Conservation (phyloP, 2,797 vertebrate species). For the Myoxocephalus aenaeus region DNA sequence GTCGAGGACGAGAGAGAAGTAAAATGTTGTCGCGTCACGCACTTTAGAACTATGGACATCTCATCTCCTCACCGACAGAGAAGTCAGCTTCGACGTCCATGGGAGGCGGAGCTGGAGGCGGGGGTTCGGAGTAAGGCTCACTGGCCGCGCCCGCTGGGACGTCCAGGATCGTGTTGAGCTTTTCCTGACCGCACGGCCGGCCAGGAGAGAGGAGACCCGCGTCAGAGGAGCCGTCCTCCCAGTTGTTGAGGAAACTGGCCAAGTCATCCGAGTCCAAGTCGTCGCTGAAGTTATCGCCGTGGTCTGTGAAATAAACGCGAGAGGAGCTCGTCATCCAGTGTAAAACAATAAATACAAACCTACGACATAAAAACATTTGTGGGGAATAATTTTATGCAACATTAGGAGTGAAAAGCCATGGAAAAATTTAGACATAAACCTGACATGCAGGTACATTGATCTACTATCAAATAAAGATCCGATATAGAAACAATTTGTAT, state of each 20-base stretch:
- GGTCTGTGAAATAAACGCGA: slow-evolving; percentile 81
- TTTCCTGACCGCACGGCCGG: slow-evolving; percentile 35
- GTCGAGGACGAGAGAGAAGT: not conserved
- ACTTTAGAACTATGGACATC: not conserved
- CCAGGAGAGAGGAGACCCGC: slow-evolving; percentile 78
- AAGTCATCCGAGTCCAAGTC: slow-evolving; percentile 93
- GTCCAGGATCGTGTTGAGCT: slow-evolving; percentile 45
- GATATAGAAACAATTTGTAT: too few relatives aligned
- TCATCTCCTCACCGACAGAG: slow-evolving; percentile 85
- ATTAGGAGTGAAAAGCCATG: not conserved
- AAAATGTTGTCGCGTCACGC: not conserved
- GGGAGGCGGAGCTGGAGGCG: slow-evolving; percentile 51
- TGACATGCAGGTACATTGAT: too few relatives aligned
- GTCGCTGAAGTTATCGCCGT: slow-evolving; percentile 89
- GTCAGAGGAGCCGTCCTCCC: slow-evolving; percentile 91
- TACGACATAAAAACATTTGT: not conserved
- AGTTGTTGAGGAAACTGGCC: slow-evolving; percentile 90
- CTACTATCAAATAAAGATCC: too few relatives aligned
- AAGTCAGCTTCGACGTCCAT: slow-evolving; percentile 95
- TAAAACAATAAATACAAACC: too few relatives aligned
- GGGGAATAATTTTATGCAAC: not conserved
- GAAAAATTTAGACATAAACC: too few relatives aligned
- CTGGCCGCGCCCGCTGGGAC: slow-evolving; percentile 23
- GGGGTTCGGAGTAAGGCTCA: slow-evolving; percentile 66
- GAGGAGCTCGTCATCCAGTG: not conserved